Conservation (phyloP, 2,888 invertebrate genomes). For the Toxonevra muliebris region DNA sequence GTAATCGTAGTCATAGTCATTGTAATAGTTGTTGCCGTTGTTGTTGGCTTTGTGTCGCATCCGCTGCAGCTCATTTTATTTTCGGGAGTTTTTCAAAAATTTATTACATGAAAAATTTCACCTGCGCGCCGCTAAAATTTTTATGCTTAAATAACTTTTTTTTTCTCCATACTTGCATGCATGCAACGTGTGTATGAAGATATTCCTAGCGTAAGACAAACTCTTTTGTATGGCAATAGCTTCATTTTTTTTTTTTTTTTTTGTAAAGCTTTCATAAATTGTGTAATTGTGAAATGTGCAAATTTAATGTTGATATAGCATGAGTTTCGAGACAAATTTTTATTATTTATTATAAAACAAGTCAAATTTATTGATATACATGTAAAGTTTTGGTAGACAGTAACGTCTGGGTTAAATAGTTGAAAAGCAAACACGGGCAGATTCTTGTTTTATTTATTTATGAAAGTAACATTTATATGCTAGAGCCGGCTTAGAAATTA, state of each 20-base stretch:
- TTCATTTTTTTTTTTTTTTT: slow-evolving; percentile 3
- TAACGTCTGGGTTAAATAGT: too few species aligned
- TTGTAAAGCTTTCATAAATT: slow-evolving; percentile 48
- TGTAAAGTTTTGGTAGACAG: too few species aligned
- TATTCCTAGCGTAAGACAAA: too few species aligned
- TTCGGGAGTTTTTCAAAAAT: slow-evolving; percentile 43
- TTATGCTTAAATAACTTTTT: slow-evolving; percentile 47
- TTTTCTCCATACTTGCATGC: slow-evolving; percentile 6
- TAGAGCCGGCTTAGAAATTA: too few species aligned
- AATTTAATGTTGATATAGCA: slow-evolving; percentile 47
- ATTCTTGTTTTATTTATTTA: too few species aligned
- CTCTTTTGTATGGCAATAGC: slow-evolving; percentile 1
- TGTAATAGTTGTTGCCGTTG: background rate
- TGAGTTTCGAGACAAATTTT: slow-evolving; percentile 41
- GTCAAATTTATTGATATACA: slow-evolving; percentile 41
- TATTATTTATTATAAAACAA: slow-evolving; percentile 39
- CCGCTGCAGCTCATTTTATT: slow-evolving; percentile 35
- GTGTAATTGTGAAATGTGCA: slow-evolving; percentile 47
- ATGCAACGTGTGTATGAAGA: too few species aligned
- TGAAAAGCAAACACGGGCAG: too few species aligned
- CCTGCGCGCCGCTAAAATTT: slow-evolving; percentile 44
- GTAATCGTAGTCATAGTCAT: slow-evolving; percentile 16
- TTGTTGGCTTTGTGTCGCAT: slow-evolving; percentile 12
- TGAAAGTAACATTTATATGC: too few species aligned
- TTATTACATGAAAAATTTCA: slow-evolving; percentile 52